These are phyloP conservation scores for Euura saliciscinereae DNA, from an alignment of 1,140 invertebrate genomes.

Conservation along the genomic window DNA sequence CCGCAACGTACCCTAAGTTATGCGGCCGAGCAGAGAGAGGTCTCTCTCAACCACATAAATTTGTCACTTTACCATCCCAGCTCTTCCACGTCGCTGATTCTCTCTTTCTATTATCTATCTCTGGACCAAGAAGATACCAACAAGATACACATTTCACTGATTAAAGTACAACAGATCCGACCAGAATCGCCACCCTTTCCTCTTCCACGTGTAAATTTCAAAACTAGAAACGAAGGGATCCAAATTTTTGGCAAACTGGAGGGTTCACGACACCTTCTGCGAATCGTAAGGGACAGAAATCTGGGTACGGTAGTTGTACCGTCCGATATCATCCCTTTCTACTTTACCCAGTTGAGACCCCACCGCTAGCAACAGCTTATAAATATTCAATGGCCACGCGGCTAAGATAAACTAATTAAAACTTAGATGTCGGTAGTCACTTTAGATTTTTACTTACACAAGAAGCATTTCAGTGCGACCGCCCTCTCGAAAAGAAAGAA, in stretches of 20 bases:
- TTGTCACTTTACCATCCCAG: conserved; percentile 28
- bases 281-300: not conserved
- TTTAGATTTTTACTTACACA: conserved; percentile 65
- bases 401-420: conserved; percentile 64
- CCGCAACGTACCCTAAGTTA: conserved; percentile 25
- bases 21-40: conserved; percentile 28
- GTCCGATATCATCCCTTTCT: not conserved
- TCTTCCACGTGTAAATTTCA: conserved; percentile 3
- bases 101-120: conserved; percentile 11
- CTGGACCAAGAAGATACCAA: not conserved
- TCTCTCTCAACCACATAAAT: conserved; percentile 38
- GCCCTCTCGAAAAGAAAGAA: conserved; percentile 31
- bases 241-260: not conserved
- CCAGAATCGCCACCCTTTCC: not conserved
- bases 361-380: conserved; percentile 50
- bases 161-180: conserved; percentile 19
- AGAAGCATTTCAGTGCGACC: conserved; percentile 60
- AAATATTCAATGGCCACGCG: conserved; percentile 64
- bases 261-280: not conserved
- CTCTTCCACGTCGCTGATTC: conserved; percentile 20
- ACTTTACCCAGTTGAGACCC: conserved; percentile 28
- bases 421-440: conserved; percentile 63
- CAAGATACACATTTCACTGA: conserved; percentile 10
- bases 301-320: not conserved
- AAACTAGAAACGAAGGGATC: not conserved